These are phyloP conservation scores for Lepidochitona cinerea DNA, from an alignment of 2,888 invertebrate genomes.

Conservation along the genomic window DNA sequence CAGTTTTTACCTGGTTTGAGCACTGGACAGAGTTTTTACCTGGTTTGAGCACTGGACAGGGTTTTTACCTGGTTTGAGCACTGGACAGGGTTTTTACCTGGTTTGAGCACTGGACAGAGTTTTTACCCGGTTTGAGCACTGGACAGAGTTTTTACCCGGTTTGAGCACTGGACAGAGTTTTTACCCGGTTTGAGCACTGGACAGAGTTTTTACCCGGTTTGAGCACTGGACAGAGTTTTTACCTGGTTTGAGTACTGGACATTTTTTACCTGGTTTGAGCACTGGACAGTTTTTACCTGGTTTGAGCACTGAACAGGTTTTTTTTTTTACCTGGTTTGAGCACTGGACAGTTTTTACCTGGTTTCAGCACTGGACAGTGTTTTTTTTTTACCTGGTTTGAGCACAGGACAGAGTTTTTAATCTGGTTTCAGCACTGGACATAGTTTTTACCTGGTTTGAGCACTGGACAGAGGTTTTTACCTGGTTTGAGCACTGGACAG, in stretches of 20 bases:
- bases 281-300: slow-evolving; percentile 80
- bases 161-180: slow-evolving; percentile 75
- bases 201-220: background rate
- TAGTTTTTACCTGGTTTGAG: background rate
- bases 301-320: slow-evolving; percentile 50
- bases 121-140: slow-evolving; percentile 79
- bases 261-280: slow-evolving; percentile 74
- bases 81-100: slow-evolving; percentile 72
- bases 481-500: slow-evolving; percentile 78
- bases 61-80: slow-evolving; percentile 75
- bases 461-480: slow-evolving; percentile 59
- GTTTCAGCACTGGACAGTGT: slow-evolving; percentile 75
- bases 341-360: slow-evolving; percentile 78
- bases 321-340: slow-evolving; percentile 73
- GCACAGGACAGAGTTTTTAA: slow-evolving; percentile 69
- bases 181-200: background rate
- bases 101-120: background rate
- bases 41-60: slow-evolving; percentile 76
- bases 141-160: slow-evolving; percentile 73
- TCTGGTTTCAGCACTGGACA: slow-evolving; percentile 78
- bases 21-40: slow-evolving; percentile 70
- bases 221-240: slow-evolving; percentile 77
- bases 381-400: slow-evolving; percentile 81
- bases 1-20: background rate
- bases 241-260: slow-evolving; percentile 79